Percentiles rank a stretch among this genome's conserved stretches.
phyloP scores from a whole-genome alignment of 2,888 invertebrate species.

The Zygaena filipendulae region DNA sequence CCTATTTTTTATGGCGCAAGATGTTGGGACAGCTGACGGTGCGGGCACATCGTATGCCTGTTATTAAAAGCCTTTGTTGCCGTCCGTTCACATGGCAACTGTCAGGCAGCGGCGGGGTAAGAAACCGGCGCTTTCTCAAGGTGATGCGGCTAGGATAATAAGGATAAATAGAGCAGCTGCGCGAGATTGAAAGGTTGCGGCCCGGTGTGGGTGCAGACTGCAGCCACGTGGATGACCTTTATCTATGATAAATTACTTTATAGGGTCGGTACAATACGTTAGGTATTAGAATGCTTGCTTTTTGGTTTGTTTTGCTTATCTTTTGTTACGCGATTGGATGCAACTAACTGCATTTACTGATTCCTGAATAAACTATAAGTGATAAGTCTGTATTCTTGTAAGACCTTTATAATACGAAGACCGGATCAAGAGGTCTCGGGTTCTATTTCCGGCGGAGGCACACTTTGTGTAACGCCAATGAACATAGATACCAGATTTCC shows the following conservation, averaged over 20 bases:
- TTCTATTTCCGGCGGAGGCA: no score
- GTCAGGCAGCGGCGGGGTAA: constrained; percentile 12
- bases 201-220: constrained; percentile 46
- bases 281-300: no score
- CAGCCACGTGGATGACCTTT: constrained; percentile 27
- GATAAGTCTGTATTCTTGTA: no score
- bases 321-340: no score
- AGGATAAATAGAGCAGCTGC: constrained; percentile 28
- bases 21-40: constrained; percentile 24
- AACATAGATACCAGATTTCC: no score
- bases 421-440: no score
- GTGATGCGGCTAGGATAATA: constrained; percentile 45
- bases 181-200: constrained; percentile 34
- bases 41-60: constrained; percentile 1
- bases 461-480: no score
- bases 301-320: no score
- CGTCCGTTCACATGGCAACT: not conserved
- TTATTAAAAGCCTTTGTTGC: not conserved
- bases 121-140: constrained; percentile 30
- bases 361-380: no score
- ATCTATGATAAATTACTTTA: not conserved
- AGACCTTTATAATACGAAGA: no score
- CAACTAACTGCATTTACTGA: no score
- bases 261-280: no score
- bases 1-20: constrained; percentile 68